Base-by-base conservation (phyloP, 37 sponge, comb jelly and placozoan genomes). In the Cliona cf. orientalis region DNA sequence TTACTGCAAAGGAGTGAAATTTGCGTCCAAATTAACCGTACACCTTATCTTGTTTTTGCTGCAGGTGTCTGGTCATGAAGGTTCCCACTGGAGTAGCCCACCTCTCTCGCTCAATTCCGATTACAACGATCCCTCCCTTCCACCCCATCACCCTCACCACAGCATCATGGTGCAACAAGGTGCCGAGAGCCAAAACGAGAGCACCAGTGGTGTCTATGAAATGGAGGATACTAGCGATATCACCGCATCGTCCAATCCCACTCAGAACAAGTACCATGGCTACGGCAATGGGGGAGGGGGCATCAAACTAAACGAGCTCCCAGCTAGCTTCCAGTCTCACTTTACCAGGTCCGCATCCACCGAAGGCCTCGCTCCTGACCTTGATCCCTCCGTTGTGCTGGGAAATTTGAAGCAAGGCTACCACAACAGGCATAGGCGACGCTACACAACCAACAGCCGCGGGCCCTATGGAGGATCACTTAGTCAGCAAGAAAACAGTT, bases 71-170 rank as follows among this genome's bases (percentile, higher is more conserved):
- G 74, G 79, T 31, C 71, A 42, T 26, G 72, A 79, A 38, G 56
- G 74, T 29, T 79, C 87, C 11, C 77, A 85, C 11, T 86, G 87
- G 87, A 62, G 66, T 22, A 86, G 80, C 43, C 79, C 80, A 28
- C 80, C 64, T 17, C 65, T 55, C 34, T 74, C 75, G n/a, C 37
- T 46, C 65, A 28, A 42, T n/a, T 5, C 12, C 63, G 28, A 28
- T 5, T 25, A 26, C 63, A 61, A 21, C 22, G 63, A 14, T 9
- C 40, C 76, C 41, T 61, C 36, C 61, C 76, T 61, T 57, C 60
- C 35, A 23, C 60, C 21, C 59, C 39, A 31, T 71, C 71, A 35
- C 69, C 37, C 4, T 23, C 69, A 11, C 2, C 3, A 32, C 35
- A 66, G 67, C 21, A 34, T 5, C 36, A 28, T 31, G 67, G 5